Base-by-base conservation (phyloP, 2,888 invertebrate species). In the Plebejus argus region DNA sequence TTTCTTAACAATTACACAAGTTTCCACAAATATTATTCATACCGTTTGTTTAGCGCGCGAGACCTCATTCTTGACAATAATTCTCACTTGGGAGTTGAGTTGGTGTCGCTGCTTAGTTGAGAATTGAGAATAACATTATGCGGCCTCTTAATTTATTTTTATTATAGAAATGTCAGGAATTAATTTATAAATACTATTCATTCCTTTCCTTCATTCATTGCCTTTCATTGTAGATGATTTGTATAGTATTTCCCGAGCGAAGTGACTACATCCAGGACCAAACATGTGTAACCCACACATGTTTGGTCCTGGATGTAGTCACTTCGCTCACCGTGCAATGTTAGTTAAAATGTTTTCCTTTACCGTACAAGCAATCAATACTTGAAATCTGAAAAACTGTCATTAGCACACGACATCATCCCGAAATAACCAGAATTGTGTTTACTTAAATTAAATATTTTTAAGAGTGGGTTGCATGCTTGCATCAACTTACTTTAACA, bases 11-110 rank as follows among this genome's bases (percentile, higher is more conserved):
- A 66, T 66, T 66, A 66, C 33, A 66, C 66, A 15, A 20, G 72
- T 45, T 45, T 15, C n/a, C 72, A 72, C 45, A 72, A 72, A 72
- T 39, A 72, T 72, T 23, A 45, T 72, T 72, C 45, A 66, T 33
- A 33, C 66, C 15, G 66, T 66, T 66, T 66, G 12, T 66, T 66
- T 15, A 66, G 66, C 66, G 23, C 20, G 23, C 23, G 66, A 66
- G 66, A 66, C 66, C 66, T 66, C 66, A 66, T 66, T 66, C 66
- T 33, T 18, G 66, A 66, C 61, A 61, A 23, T 20, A 20, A 58
- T 58, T 10, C 20, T 58, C 58, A n/a, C 58, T 20, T 58, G 58
- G 20, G 58, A 20, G 49, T 58, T 58, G n/a, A 58, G 53, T 53
- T 53, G 6, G n/a, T 58, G n/a, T 20, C 3, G 2, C 58, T 58